Conservation (phyloP, 2,113 vertebrate genomes). For the Hemibagrus wyckioides region DNA sequence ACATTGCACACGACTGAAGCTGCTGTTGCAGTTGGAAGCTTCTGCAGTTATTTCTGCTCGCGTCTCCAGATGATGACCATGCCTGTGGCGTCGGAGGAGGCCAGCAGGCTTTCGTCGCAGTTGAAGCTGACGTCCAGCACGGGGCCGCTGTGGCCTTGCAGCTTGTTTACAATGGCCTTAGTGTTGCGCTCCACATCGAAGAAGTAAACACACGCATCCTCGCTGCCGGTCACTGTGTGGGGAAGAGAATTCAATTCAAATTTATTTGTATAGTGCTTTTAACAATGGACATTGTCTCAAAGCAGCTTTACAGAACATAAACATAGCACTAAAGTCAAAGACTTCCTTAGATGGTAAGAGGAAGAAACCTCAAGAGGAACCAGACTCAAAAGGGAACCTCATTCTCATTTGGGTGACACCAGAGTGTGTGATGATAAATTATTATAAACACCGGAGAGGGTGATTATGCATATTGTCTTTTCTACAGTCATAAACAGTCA, state of each 20-base stretch:
- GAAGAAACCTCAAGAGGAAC: no score
- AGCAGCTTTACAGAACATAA: no score
- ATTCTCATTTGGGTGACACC: no score
- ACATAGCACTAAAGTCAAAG: no score
- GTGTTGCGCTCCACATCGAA: slow-evolving; percentile 90
- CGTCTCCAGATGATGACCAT: slow-evolving; percentile 96
- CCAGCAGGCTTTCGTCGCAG: slow-evolving; percentile 93
- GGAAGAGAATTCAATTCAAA: neutral
- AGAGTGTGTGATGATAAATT: no score
- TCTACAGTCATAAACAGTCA: no score
- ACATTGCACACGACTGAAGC: slow-evolving; percentile 40
- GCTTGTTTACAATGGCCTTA: slow-evolving; percentile 91
- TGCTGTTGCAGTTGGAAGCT: slow-evolving; percentile 50
- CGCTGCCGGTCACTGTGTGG: slow-evolving; percentile 86
- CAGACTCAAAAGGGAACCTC: no score
- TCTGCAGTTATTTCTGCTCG: slow-evolving; percentile 82
- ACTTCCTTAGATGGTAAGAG: no score
- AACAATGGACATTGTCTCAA: no score
- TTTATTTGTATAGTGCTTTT: no score
- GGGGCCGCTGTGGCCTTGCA: slow-evolving; percentile 88
- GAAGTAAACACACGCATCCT: slow-evolving; percentile 92
- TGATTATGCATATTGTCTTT: no score
- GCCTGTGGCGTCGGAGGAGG: slow-evolving; percentile 87
- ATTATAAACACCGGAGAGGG: no score
- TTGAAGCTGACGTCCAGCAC: slow-evolving; percentile 95